Evolutionary conservation across 2,888 invertebrate species (phyloP), one percentile per base, ranked within the genome.

Genomic region (Flexamia atlantica): DNA sequence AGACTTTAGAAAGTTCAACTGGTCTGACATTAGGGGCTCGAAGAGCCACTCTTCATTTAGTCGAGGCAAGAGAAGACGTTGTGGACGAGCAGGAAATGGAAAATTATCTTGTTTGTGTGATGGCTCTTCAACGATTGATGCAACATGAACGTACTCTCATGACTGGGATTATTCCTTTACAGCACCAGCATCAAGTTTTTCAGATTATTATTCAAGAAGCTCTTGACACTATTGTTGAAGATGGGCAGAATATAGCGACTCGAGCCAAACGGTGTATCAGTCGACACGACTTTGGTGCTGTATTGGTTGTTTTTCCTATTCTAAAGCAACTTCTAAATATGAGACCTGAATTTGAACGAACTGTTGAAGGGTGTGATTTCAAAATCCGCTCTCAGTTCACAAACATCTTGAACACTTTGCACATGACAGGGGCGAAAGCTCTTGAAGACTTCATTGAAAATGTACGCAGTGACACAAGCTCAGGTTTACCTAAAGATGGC

Each of bases 371-470:
- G 74, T 95, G 95, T 87, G 94, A 95, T 91, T 91, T 93, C 82
- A 92, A 94, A 87, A 92, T 95, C 85, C 92, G 93, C 85, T 93
- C 93, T 12, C 96, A 96, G 89, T 93, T 96, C 86, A 93, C 94
- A 64, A 94, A 95, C 17, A 94, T 96, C 85, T 90, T 96, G 28
- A 94, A 94, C 85, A 95, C 94, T 80, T 90, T 96, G 20, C 95
- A 96, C 87, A 92, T 93, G 83, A 96, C 96, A 10, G 98, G 97
- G 84, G 93, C 96, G 46, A 96, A 96, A 90, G 96, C 97, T 10
- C 90, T 98, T 87, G 98, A 98, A 89, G 98, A 98, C 89, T 98
- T 98, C 90, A 94, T 97, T 84, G 98, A 98, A 89, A 97, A 95
- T 85, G 94, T 98, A 40, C 93, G 96, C 85, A 92, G 92, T 30